Evolutionary conservation across 2,113 vertebrate genomes (phyloP), one percentile per base, ranked within the genome.

Genomic region (Gavialis gangeticus): DNA sequence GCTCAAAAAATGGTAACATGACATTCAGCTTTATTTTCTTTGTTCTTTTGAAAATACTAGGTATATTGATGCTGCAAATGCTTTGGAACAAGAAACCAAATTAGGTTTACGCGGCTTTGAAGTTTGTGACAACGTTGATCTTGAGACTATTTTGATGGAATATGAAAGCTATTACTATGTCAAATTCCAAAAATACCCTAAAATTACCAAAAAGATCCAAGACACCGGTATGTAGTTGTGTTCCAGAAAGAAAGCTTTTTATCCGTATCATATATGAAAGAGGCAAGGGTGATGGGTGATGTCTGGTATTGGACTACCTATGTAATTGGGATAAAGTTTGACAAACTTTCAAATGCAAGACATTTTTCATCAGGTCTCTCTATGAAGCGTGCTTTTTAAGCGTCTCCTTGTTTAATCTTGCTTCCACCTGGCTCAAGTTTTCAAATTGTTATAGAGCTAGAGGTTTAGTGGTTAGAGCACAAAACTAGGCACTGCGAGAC

Each of bases 161-260:
- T 99, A 99, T 63, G 99, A 99, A 97, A 99, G 98, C 91, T 99
- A 99, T 96, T 99, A 99, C 97, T 99, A 98, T n/a, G 94, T 99
- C 84, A 99, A 99, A 96, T 99, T 99, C 95, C 98, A 99, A 75
- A 99, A 98, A 93, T 99, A 99, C 92, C 99, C 99, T 82, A 99
- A 99, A 97, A 98, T 99, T 90, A 98, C 99, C 75, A 99, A 98
- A 95, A 99, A 98, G 91, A 84, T 95, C 34, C 56, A 92, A 78
- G 98, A 99, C 56, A 56, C 97, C 97, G 98, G 99, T 99, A 98
- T 11, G 85, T 97, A 73, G 10, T 55, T 88, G 6, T 81, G 13
- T 84, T 95, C 78, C 77, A 75, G 28, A 89, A 85, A 79, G 16
- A 85, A 94, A 75, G 3, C 5, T 66, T 83, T 85, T 64, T 46